phyloP scores from a whole-genome alignment of 2,888 invertebrate genomes.

The Epirrhoe tristata region DNA sequence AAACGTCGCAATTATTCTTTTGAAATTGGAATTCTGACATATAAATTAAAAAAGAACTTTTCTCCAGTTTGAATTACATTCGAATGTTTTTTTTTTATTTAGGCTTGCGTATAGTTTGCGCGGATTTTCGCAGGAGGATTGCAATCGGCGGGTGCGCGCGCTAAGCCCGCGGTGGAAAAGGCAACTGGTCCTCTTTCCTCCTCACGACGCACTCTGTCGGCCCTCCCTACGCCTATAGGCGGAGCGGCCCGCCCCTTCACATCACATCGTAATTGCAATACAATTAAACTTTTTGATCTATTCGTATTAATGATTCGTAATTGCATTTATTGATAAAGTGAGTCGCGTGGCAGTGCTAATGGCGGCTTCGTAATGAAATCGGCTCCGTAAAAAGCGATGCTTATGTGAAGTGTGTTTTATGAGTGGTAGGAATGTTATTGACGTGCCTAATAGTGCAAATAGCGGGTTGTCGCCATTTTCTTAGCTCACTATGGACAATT shows the following conservation, averaged over 20 bases:
- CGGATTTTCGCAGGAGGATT: conserved; percentile 59
- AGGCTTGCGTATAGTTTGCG: conserved; percentile 49
- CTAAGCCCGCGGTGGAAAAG: conserved; percentile 69
- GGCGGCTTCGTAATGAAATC: conserved; percentile 49
- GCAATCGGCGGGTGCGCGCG: conserved; percentile 73
- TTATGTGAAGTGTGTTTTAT: conserved; percentile 26
- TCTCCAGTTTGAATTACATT: conserved; percentile 14
- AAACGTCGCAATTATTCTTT: neutral
- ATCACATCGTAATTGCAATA: conserved; percentile 52
- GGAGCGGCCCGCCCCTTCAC: conserved; percentile 61
- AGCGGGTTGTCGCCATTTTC: conserved; percentile 21
- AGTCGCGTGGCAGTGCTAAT: conserved; percentile 45
- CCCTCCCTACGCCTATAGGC: conserved; percentile 80
- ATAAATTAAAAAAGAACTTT: conserved; percentile 14
- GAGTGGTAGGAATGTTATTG: conserved; percentile 26
- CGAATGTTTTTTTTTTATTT: conserved; percentile 27
- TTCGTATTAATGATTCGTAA: conserved; percentile 76
- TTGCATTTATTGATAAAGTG: conserved; percentile 73
- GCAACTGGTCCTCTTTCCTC: conserved; percentile 80
- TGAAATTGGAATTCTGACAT: neutral
- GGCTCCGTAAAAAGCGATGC: conserved; percentile 34
- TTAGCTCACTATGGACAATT: conserved; percentile 18
- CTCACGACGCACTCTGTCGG: conserved; percentile 61
- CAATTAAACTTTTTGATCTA: conserved; percentile 71
- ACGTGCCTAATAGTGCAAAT: conserved; percentile 26